Evolutionary conservation across 1,140 invertebrate species (phyloP).

Genomic region (Papilio xuthus): DNA sequence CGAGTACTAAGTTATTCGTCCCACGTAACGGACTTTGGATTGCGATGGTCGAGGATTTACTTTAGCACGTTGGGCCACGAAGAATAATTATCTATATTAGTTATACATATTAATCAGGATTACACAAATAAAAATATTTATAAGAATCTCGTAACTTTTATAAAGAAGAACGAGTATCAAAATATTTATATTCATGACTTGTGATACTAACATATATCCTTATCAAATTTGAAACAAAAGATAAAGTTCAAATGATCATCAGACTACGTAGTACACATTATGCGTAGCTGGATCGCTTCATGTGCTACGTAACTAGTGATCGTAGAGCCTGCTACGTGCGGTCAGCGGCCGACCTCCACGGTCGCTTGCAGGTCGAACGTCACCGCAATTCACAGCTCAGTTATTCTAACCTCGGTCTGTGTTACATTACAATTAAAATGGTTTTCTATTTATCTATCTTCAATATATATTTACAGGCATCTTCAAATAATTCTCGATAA

Average conservation of each 20-base stretch:
- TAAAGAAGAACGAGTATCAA: neutral
- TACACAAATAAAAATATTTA: neutral
- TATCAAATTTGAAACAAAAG: too few relatives aligned
- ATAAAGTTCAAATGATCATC: neutral
- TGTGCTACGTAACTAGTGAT: neutral
- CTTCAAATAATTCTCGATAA: too few relatives aligned
- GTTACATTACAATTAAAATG: neutral
- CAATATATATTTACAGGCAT: neutral
- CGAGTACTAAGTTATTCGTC: neutral
- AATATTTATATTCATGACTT: too few relatives aligned
- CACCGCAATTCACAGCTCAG: conserved; percentile 8
- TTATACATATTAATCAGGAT: neutral
- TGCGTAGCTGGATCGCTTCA: neutral
- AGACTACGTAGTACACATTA: neutral
- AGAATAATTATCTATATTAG: neutral
- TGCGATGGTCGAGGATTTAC: conserved; percentile 2
- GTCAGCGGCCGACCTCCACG: neutral
- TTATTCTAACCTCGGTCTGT: neutral
- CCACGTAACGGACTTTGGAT: conserved; percentile 9
- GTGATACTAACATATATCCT: too few relatives aligned
- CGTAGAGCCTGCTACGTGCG: conserved; percentile 5
- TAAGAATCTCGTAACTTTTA: neutral
- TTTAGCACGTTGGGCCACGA: neutral
- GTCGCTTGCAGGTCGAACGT: neutral
- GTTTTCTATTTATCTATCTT: neutral